A percentile compares a stretch with the other conserved stretches of the same genome.
Evolutionary conservation across 2,888 invertebrate species (phyloP).

Genomic region (Watsonalla binaria): DNA sequence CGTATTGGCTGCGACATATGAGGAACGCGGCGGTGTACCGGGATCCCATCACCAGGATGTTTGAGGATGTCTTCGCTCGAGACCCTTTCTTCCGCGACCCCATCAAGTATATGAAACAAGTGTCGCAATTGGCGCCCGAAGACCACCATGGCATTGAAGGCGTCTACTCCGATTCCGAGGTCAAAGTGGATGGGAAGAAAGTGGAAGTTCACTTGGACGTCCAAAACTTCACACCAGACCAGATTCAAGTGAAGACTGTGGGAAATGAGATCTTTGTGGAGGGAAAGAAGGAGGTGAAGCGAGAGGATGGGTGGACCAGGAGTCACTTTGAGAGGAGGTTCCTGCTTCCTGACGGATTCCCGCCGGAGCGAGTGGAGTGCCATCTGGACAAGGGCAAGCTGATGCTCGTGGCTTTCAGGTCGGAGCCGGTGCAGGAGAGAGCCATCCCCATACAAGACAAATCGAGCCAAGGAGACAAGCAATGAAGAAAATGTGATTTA

Average conservation of each 20-base stretch:
- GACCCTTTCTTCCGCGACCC: constrained; percentile 69
- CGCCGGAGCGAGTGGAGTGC: constrained; percentile 85
- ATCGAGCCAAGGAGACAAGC: constrained; percentile 16
- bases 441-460: constrained; percentile 57
- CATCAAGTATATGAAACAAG: constrained; percentile 47
- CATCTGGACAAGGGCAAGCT: constrained; percentile 87
- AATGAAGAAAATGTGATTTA: constrained; percentile 4
- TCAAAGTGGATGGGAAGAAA: constrained; percentile 81
- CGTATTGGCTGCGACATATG: constrained; percentile 68
- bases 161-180: constrained; percentile 74
- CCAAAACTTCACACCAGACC: constrained; percentile 87
- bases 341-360: constrained; percentile 85
- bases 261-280: constrained; percentile 86
- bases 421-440: constrained; percentile 54
- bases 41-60: constrained; percentile 48
- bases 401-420: constrained; percentile 81
- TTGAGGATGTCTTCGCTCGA: constrained; percentile 54
- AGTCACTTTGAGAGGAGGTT: constrained; percentile 88
- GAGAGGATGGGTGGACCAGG: constrained; percentile 85
- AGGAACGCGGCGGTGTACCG: constrained; percentile 53
- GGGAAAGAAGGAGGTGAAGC: constrained; percentile 87
- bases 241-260: constrained; percentile 87
- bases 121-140: constrained; percentile 39
- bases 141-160: constrained; percentile 64
- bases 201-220: constrained; percentile 87